Evolutionary conservation across 1,140 invertebrate species (phyloP), one percentile per base, ranked within the genome.

Genomic region (Trichoplusia ni): DNA sequence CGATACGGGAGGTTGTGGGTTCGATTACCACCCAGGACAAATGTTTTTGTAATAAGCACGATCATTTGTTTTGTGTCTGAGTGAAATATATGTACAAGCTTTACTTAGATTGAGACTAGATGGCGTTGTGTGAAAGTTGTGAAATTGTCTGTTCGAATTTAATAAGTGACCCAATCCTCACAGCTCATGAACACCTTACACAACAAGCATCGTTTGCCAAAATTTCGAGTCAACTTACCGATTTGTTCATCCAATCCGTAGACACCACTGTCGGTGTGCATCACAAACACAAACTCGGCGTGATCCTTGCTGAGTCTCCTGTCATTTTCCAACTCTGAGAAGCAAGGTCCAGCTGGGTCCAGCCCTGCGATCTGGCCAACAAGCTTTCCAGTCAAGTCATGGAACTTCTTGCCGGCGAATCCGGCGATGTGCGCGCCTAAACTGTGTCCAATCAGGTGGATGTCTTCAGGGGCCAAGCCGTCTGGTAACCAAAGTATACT

Each of bases 361-460:
- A 96, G 75, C 0, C 93, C 94, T 6, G 94, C 92, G 14, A 95
- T 94, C 14, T 94, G 91, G 4, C 92, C 93, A 2, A 94, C 77
- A 27, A 77, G 81, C 16, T 79, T 67, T 1, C 92, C 91, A 0
- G 91, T 91, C 4, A 77, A 23, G 0, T 58, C 13, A 5, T 42
- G 23, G 63, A 82, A 75, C 5, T 63, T 64, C 69, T 93, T 93
- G 0, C 96, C 96, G 0, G 94, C 92, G 56, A 95, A 94, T 0
- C 96, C 95, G 0, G 94, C 93, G 14, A 97, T 94, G 74, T 98
- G 96, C 0, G 96, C 94, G 0, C 97, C 97, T 4, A 98, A 89
- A 66, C 96, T 97, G 88, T 97, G 97, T 0, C 97, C 97, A 49
- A 97, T 92, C 8, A 97, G 79, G 77, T 97, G 95, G 62, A 96